Base-by-base conservation (phyloP, 2,888 invertebrate genomes). In the Volucella zonaria region DNA sequence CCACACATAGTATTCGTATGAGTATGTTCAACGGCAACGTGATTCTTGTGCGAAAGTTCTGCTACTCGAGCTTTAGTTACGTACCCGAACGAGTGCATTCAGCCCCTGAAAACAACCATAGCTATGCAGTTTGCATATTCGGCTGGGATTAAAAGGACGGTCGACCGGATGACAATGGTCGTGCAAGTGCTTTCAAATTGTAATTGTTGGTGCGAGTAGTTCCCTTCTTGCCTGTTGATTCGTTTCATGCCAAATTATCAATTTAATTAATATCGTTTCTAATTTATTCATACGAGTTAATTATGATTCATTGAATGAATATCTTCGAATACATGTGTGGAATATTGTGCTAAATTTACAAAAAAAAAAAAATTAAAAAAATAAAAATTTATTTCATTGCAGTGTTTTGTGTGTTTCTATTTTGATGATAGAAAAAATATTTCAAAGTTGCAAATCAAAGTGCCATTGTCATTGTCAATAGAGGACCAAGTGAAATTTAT, bases 61-160 rank as follows among this genome's bases (percentile, higher is more conserved):
- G 42, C 18, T 64, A 51, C 3, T 18, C 43, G 66, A 83, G 83
- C 83, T 83, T 83, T 80, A 61, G 54, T 83, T 71, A 83, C 80
- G 80, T 83, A 80, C 76, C 66, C 83, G 75, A 70, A 66, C 75
- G 80, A 76, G 83, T 80, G 80, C 42, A 75, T 18, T 51, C 56
- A 73, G 82, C 67, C 66, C 75, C 68, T 66, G 68, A 76, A 40
- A 59, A 51, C n/a, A 31, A 56, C 47, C 58, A 70, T 52, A 74
- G 74, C 74, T 70, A 83, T 76, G 83, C 76, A 83, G 83, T 62
- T 75, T 79, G 70, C 54, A 75, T 67, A 71, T 61, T 47, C 56
- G 49, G 75, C 56, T 83, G 75, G 66, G 59, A 76, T 71, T 76
- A 59, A 83, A 80, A 80, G 71, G 66, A 80, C 75, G 71, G 80